Conservation (phyloP, 2,797 vertebrate genomes). For the Parauchenoglanis ngamensis region DNA sequence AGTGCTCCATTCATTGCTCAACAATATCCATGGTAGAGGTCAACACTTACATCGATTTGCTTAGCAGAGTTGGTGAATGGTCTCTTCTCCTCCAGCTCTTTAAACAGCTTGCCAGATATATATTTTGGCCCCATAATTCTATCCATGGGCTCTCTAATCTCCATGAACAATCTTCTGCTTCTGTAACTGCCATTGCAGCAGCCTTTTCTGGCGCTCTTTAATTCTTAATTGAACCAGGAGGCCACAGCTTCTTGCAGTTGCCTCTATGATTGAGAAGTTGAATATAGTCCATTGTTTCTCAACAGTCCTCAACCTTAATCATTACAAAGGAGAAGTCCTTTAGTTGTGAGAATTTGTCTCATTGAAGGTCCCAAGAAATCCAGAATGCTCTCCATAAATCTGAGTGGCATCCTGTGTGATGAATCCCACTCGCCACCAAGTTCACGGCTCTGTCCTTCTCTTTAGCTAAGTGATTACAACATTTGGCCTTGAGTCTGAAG, state of each 20-base stretch:
- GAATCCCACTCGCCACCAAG: no score
- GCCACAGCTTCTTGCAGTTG: neutral
- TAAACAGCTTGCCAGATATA: neutral
- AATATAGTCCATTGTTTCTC: neutral
- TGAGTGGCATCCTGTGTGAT: no score
- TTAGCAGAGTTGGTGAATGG: neutral
- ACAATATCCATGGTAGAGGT: neutral
- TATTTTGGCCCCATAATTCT: neutral
- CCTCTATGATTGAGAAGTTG: neutral
- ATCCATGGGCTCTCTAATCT: neutral
- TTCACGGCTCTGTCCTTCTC: neutral
- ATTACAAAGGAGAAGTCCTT: neutral
- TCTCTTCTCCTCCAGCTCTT: neutral
- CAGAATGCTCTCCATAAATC: neutral
- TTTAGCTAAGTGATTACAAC: slow-evolving; percentile 12
- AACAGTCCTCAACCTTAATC: neutral
- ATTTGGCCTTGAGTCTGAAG: neutral
- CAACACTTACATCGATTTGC: neutral
- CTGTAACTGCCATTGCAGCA: neutral
- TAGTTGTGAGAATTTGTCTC: neutral
- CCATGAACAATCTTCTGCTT: neutral
- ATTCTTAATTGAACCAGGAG: neutral
- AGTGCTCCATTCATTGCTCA: neutral
- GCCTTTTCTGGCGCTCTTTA: neutral
- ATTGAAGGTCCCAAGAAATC: neutral